phyloP scores from a whole-genome alignment of 2,113 vertebrate genomes.

The Bettongia penicillata region DNA sequence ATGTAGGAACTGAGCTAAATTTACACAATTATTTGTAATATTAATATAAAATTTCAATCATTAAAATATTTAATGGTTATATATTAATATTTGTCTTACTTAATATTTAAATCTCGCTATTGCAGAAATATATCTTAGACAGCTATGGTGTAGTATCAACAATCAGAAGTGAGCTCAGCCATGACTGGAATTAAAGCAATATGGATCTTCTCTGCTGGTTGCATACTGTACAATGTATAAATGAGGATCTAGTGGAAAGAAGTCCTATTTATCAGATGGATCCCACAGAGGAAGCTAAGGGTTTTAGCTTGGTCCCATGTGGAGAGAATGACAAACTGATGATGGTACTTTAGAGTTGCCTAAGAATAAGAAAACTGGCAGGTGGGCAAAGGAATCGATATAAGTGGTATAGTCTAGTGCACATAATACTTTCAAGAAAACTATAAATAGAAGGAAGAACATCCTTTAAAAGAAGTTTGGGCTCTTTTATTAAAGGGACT shows the following conservation, averaged over 20 bases:
- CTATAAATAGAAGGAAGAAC: slow-evolving; percentile 55
- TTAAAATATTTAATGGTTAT: not conserved
- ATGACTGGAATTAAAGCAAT: slow-evolving; percentile 38
- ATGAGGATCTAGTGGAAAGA: slow-evolving; percentile 16
- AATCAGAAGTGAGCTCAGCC: slow-evolving; percentile 46
- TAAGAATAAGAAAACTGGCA: slow-evolving; percentile 53
- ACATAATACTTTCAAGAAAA: slow-evolving; percentile 39
- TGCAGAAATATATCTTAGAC: slow-evolving; percentile 19
- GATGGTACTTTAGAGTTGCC: slow-evolving; percentile 58
- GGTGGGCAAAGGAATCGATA: slow-evolving; percentile 67
- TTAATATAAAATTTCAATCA: not conserved
- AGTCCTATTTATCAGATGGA: slow-evolving; percentile 37
- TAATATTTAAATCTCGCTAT: not conserved
- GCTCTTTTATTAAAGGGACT: slow-evolving; percentile 31
- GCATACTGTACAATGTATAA: slow-evolving; percentile 49
- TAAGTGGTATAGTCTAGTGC: slow-evolving; percentile 30
- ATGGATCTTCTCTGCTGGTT: slow-evolving; percentile 32
- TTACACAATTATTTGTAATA: slow-evolving; percentile 36
- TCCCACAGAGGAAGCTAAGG: slow-evolving; percentile 44
- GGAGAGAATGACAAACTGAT: slow-evolving; percentile 64
- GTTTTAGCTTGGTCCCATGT: slow-evolving; percentile 37
- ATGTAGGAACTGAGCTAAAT: not conserved
- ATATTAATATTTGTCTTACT: not conserved
- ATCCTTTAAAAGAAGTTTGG: slow-evolving; percentile 42
- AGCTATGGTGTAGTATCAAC: slow-evolving; percentile 35